Conservation (phyloP, 1,140 invertebrate species). For the Drosophila ogumai region DNA sequence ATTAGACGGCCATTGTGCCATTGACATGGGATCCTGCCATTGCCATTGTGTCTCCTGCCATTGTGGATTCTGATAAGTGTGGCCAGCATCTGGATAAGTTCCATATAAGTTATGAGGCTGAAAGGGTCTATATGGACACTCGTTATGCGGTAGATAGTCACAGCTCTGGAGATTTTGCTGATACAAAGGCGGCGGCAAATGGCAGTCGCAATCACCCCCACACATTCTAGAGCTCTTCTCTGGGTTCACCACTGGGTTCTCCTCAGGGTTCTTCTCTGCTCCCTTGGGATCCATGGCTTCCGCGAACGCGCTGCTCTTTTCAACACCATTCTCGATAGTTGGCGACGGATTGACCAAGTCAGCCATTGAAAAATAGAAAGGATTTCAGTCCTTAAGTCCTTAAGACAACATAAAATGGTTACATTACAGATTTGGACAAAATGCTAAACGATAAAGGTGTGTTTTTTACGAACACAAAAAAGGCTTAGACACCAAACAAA, state of each 20-base stretch:
- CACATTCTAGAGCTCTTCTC: neutral
- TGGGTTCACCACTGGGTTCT: neutral
- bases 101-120: no score
- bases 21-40: neutral
- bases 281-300: neutral
- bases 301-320: neutral
- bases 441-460: neutral
- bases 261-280: neutral
- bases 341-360: neutral
- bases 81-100: no score
- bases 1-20: neutral
- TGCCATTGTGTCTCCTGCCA: neutral
- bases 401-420: neutral
- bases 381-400: neutral
- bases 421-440: conserved; percentile 7
- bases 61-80: neutral
- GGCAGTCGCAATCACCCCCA: conserved; percentile 5
- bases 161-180: no score
- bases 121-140: no score
- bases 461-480: neutral
- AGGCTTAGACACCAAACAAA: neutral
- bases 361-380: neutral
- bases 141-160: neutral
- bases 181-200: neutral
- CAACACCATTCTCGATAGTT: neutral